Evolutionary conservation across 2,888 invertebrate species (phyloP), one percentile per base, ranked within the genome.

Genomic region (Zhengitettix transpicula): DNA sequence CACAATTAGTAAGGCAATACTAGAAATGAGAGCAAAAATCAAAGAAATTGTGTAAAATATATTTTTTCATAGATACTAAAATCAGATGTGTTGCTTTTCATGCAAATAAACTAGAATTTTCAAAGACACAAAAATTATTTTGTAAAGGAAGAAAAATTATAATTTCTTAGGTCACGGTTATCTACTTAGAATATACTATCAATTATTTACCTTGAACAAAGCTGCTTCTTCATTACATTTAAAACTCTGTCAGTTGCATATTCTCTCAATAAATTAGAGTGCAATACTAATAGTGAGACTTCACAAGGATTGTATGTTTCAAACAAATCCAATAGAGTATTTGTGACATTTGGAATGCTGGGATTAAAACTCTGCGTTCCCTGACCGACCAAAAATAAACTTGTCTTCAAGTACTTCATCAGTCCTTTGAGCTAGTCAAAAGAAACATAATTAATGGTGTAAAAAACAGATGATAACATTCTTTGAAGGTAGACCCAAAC

Each of bases 211-310:
- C 63, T 62, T 28, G 57, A 42, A 40, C 59, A 55, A 14, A 63
- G 61, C 17, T 61, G 66, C 55, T 68, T 64, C 14, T 69, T 68
- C 56, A 80, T 68, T 53, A 79, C 72, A 52, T 72, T 70, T 16
- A 79, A 75, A 57, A 80, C 68, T 66, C 78, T 78, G 60, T 79
- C 79, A 0, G 78, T 78, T 0, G 78, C 76, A 63, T 79, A 79
- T 64, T 81, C 80, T 28, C 78, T 68, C 10, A 81, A 66, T 52
- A 79, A 74, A 12, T 71, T 70, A 61, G 79, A 79, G 60, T 76
- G 75, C 14, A 81, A 69, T 51, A 80, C 75, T 60, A 80, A 67
- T 65, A 72, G 72, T 5, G 79, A 72, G 16, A 80, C 67, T 69
- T 42, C 70, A 66, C 65, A 73, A 69, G 71, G 73, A 57, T 70